Evolutionary conservation across 2,797 vertebrate genomes (phyloP), one percentile per base, ranked within the genome.

Genomic region (Cyprinella venusta): DNA sequence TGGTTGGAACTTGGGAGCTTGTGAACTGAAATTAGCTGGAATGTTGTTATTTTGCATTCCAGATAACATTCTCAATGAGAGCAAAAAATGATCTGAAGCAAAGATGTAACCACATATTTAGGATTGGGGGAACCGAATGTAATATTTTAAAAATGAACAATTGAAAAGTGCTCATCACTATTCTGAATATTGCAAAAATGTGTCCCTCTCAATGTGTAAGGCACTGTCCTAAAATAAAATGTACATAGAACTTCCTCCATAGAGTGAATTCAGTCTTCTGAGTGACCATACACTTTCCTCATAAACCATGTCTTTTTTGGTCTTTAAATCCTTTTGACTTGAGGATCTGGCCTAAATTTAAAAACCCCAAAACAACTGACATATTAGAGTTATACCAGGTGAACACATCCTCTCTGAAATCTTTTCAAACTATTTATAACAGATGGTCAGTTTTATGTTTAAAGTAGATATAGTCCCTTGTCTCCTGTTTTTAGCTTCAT

Each of bases 21-120:
- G 56, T 8, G 52, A 18, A 65, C 2, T 65, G 52, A 79, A 79
- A 59, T 33, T 59, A 30, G 72, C 54, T 54, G 19, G 48, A 81
- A 85, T 81, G n/a, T 52, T 33, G 48, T 63, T 79, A 13, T 36
- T 69, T 76, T 38, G 75, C 36, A 3, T 70, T 42, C 8, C 45
- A 70, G 30, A 42, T 56, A 63, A 67, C 50, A 24, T 15, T 19
- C 15, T 50, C 8, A 63, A 8, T 6, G 3, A 65, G 45, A 54
- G 30, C 15, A 75, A 54, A 42, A 40, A 1, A 18, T 38, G 38
- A 4, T 65, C 9, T 26, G 30, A 36, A n/a, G 3, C 21, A 24
- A 52, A 40, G 21, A 76, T 76, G n/a, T 24, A 19, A 24, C 13
- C 5, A 6, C 36, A 59, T 59, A 18, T 59, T 59, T 33, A 40